These are phyloP conservation scores for Anoplopoma fimbria DNA, from an alignment of 2,113 vertebrate species.

Conservation along the genomic window DNA sequence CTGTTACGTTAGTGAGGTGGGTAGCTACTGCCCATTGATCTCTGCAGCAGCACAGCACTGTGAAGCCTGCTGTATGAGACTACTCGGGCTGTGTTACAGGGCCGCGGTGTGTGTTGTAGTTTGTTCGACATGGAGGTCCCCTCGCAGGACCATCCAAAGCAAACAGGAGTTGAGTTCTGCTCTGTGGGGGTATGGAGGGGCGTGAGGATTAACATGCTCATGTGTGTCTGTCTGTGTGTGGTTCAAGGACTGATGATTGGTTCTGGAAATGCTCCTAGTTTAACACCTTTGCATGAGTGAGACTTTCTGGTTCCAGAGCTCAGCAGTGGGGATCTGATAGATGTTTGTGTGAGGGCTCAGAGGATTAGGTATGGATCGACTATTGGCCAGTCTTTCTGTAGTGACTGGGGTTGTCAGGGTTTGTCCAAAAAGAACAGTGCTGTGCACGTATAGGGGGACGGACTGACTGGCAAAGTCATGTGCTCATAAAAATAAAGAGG, in stretches of 20 bases:
- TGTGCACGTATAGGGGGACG: conserved; percentile 1
- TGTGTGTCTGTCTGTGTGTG: conserved; percentile 53
- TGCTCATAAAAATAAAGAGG: conserved; percentile 41
- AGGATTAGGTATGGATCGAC: conserved; percentile 33
- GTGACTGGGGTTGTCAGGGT: conserved; percentile 20
- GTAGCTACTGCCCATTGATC: conserved; percentile 40
- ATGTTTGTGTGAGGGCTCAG: conserved; percentile 45
- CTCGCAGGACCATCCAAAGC: conserved; percentile 69
- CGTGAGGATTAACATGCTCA: conserved; percentile 61
- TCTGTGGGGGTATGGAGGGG: conserved; percentile 61
- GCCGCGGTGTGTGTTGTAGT: conserved; percentile 60
- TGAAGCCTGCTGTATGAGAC: conserved; percentile 49
- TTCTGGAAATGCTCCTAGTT: conserved; percentile 76
- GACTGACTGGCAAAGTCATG: conserved; percentile 40
- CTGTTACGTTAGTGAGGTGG: neutral
- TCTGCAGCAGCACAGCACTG: conserved; percentile 46
- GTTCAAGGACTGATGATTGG: conserved; percentile 52
- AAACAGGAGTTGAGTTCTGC: conserved; percentile 73
- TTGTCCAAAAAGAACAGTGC: conserved; percentile 43
- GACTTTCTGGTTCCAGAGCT: conserved; percentile 49
- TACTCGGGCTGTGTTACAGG: conserved; percentile 54
- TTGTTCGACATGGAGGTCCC: conserved; percentile 77
- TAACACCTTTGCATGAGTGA: conserved; percentile 72
- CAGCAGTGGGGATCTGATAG: conserved; percentile 54
- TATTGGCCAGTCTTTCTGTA: conserved; percentile 29